Evolutionary conservation across 1,140 invertebrate species (phyloP).

Genomic region (Arctopsyche grandis): DNA sequence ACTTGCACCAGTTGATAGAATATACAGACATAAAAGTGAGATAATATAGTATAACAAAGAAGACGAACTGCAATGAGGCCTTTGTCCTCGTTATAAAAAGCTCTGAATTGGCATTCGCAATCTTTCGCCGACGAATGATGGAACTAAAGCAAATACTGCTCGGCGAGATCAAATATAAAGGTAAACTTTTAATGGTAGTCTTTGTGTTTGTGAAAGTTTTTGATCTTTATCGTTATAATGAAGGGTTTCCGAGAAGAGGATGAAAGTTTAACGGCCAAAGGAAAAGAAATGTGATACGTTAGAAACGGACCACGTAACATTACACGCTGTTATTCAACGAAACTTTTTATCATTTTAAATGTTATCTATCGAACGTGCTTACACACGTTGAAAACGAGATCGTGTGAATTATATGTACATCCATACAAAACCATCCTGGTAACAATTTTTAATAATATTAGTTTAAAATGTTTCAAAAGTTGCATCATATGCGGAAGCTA

Average conservation of each 20-base stretch:
- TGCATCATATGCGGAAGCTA: too few species aligned
- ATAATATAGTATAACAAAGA: too few species aligned
- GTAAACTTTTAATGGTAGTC: slow-evolving; percentile 33
- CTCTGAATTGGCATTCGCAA: slow-evolving; percentile 4
- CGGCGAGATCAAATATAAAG: slow-evolving; percentile 11
- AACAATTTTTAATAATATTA: too few species aligned
- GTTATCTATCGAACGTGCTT: not conserved
- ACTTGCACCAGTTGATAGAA: too few species aligned
- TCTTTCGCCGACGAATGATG: slow-evolving; percentile 6
- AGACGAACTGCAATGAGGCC: too few species aligned
- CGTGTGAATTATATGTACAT: not conserved
- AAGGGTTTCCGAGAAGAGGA: slow-evolving; percentile 19
- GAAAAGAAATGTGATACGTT: slow-evolving; percentile 22
- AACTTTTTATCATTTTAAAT: not conserved
- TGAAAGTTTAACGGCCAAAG: not conserved
- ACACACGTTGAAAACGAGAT: not conserved
- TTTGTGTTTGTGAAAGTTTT: slow-evolving; percentile 32
- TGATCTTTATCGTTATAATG: slow-evolving; percentile 37
- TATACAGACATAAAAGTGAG: too few species aligned
- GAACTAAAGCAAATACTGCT: not conserved
- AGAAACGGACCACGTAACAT: not conserved
- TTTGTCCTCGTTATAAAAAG: too few species aligned
- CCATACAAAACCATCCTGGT: too few species aligned
- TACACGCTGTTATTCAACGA: not conserved
- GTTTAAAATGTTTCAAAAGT: too few species aligned